Evolutionary conservation across 2,888 invertebrate species (phyloP), one percentile per base, ranked within the genome.

Genomic region (Ophion ventricosus): DNA sequence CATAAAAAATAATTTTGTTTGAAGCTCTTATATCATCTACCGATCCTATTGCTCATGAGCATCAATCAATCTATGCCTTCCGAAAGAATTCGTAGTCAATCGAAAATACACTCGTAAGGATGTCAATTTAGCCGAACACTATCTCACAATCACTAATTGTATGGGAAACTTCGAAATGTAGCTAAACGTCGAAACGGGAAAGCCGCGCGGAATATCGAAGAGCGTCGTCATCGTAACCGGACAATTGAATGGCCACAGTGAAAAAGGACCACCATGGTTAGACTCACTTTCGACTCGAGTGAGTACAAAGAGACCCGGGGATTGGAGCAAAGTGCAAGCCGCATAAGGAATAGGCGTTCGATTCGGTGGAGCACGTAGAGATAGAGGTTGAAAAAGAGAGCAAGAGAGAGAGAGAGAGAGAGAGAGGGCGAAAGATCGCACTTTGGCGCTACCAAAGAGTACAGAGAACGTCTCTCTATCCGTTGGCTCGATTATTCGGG

Each of bases 241-340:
- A 69, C 26, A 20, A 70, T 35, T 56, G 35, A n/a, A 7, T 7
- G 59, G 26, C 11, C 23, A 17, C 72, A 77, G 82, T 82, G 59
- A 72, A 72, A 77, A 63, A 57, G 49, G 64, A 59, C 40, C 10
- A 20, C 57, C 61, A 54, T 75, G 70, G 75, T 83, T 75, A 79
- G 83, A 17, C 82, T 14, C 25, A 14, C 49, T 23, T 64, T 40
- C 17, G 29, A 66, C 57, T 40, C 29, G 66, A 25, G 59, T 23
- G 43, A 17, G 17, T 23, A 23, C 49, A 63, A 69, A 69, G 57
- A n/a, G 29, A 40, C 64, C 57, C 40, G 25, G 69, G 26, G 26
- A 64, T 35, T 56, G 10, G 64, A 20, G 67, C 79, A 66, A 84
- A 80, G 84, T 86, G 86, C 80, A 80, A 75, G 82, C 82, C 75